Evolutionary conservation across 1,140 invertebrate genomes (phyloP).

Genomic region (Asobara japonica): DNA sequence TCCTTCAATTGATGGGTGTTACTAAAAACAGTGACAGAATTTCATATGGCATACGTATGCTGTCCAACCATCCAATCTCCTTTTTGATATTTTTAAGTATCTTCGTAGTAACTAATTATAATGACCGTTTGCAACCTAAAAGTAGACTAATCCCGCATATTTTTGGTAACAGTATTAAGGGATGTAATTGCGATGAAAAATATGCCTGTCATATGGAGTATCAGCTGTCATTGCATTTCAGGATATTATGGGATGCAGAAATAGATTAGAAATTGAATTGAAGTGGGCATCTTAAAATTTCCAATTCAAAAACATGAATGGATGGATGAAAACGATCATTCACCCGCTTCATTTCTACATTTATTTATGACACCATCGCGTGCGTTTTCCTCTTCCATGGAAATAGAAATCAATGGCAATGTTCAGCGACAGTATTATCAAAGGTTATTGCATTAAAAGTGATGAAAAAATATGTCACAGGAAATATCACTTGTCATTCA

Average conservation of each 20-base stretch:
- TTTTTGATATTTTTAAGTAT: not conserved
- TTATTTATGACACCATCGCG: not conserved
- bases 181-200: not conserved
- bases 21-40: not conserved
- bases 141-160: not conserved
- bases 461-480: too few species aligned
- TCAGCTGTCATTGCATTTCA: constrained; percentile 6
- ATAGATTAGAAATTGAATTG: not conserved
- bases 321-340: not conserved
- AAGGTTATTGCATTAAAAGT: too few species aligned
- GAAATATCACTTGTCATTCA: too few species aligned
- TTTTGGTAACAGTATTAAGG: not conserved
- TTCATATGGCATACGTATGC: not conserved
- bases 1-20: not conserved
- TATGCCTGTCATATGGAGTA: not conserved
- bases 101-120: not conserved
- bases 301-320: not conserved
- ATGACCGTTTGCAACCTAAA: not conserved
- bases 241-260: not conserved
- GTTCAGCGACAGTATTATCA: too few species aligned
- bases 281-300: not conserved
- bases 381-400: too few species aligned
- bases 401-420: too few species aligned
- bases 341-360: not conserved
- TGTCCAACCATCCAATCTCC: not conserved